Conservation (phyloP, 2,113 vertebrate genomes). For the Carassius gibelio region DNA sequence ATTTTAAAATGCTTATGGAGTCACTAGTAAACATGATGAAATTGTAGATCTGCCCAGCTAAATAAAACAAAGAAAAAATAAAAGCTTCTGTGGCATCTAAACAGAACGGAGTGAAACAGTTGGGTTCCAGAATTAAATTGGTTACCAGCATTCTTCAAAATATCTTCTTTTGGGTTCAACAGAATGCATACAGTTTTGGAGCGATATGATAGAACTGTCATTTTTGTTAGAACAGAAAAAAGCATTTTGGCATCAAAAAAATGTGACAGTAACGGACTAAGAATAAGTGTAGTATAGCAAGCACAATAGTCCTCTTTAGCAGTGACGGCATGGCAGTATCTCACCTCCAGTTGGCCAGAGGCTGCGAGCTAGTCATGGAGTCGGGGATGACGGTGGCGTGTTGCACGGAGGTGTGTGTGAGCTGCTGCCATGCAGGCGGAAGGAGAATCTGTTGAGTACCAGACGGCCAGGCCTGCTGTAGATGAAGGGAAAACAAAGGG, state of each 20-base stretch:
- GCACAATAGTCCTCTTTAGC: too few species aligned
- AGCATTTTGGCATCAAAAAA: too few species aligned
- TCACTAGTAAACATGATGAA: background rate
- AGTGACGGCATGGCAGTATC: background rate
- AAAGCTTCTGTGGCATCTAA: background rate
- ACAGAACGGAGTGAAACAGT: background rate
- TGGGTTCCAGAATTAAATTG: background rate
- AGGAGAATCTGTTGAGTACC: slow-evolving; percentile 97
- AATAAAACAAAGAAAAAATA: background rate
- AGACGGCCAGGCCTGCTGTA: slow-evolving; percentile 95
- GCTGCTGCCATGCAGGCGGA: slow-evolving; percentile 96
- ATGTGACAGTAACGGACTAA: too few species aligned
- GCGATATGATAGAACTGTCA: too few species aligned
- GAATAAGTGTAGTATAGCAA: too few species aligned
- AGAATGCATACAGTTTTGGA: too few species aligned
- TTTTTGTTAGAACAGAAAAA: too few species aligned
- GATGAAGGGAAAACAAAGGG: background rate
- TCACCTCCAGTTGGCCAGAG: slow-evolving; percentile 96
- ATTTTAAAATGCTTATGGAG: background rate
- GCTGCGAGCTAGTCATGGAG: slow-evolving; percentile 90
- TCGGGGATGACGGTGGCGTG: slow-evolving; percentile 93
- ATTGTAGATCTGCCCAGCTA: background rate
- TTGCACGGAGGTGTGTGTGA: slow-evolving; percentile 96
- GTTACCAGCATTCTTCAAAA: too few species aligned
- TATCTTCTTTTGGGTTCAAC: too few species aligned